Percentiles rank a stretch among this genome's conserved stretches.
These are phyloP conservation scores for Rhagoletis zephyria DNA, from an alignment of 1,140 invertebrate species.

Conservation along the genomic window DNA sequence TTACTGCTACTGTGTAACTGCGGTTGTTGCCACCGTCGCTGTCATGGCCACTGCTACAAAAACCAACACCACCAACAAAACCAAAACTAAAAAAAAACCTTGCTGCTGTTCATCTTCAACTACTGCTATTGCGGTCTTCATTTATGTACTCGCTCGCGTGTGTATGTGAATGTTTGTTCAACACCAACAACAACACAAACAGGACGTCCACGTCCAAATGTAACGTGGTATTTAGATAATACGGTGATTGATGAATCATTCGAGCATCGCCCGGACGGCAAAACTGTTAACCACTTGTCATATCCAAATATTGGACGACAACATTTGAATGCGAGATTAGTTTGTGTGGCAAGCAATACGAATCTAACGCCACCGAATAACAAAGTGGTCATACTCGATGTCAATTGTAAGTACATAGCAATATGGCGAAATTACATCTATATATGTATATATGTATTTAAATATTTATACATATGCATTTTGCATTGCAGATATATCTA, in stretches of 20 bases:
- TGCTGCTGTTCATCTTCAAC: slow-evolving; percentile 3
- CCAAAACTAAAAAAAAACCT: slow-evolving; percentile 13
- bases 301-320: slow-evolving; percentile 83
- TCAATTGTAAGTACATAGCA: slow-evolving; percentile 84
- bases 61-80: not conserved
- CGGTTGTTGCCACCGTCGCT: slow-evolving; percentile 25
- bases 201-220: slow-evolving; percentile 84
- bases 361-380: slow-evolving; percentile 83
- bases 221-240: slow-evolving; percentile 90
- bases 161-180: not conserved
- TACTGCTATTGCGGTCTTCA: not conserved
- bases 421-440: not conserved
- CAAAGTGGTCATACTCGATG: slow-evolving; percentile 84
- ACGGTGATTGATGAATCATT: slow-evolving; percentile 86
- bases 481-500: slow-evolving; percentile 76
- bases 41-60: slow-evolving; percentile 44
- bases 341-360: slow-evolving; percentile 89
- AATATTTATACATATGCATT: no score
- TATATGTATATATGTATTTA: not conserved
- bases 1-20: slow-evolving; percentile 10
- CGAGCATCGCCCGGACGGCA: slow-evolving; percentile 79
- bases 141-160: not conserved
- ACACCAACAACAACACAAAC: not conserved
- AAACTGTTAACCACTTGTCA: slow-evolving; percentile 84
- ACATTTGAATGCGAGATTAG: slow-evolving; percentile 84